Base-by-base conservation (phyloP, 2,797 vertebrate genomes). In the Jordanella pulchra region DNA sequence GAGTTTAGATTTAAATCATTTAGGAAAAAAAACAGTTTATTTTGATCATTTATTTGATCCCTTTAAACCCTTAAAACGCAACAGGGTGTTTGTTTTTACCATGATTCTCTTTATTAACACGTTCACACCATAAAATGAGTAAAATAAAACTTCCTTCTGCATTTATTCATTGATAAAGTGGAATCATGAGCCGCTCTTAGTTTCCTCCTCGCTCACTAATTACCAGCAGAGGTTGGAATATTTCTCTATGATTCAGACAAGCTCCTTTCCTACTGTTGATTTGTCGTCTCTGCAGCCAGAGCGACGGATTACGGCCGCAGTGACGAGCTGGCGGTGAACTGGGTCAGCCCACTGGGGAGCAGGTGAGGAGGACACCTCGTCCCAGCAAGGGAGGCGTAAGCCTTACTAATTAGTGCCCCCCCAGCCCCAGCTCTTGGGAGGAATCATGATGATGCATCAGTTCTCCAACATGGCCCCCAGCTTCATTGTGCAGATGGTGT, bases 281-380 rank as follows among this genome's bases (percentile, higher is more conserved):
- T 85, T 76, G 73, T 69, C 70, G 32, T n/a, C 23, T 4, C 2
- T 39, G 42, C 63, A 55, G 53, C 48, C 45, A 27, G 39, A 25
- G 4, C 27, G 55, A 28, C 17, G 79, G 72, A 50, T 80, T 54
- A 73, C 81, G 28, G 4, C 65, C 0, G 60, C 78, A 44, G 66
- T 81, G 76, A 78, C 17, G 55, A 28, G 27, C 35, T 27, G 51
- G 48, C 21, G 23, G 69, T 68, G 84, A 93, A 91, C 18, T 93
- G 85, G 91, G 92, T 89, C 91, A 76, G 82, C 83, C 87, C 92
- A 87, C 89, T 14, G 2, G 93, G 92, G 91, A 91, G 81, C 78
- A 82, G 86, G 83, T 87, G 84, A 35, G 56, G 84, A 86, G 88
- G 85, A 89, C 91, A 87, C 85, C 85, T 82, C 67, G 89, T 91